These are phyloP conservation scores for Taeniopygia guttata DNA, from an alignment of 2,797 vertebrate species.

Conservation along the genomic window DNA sequence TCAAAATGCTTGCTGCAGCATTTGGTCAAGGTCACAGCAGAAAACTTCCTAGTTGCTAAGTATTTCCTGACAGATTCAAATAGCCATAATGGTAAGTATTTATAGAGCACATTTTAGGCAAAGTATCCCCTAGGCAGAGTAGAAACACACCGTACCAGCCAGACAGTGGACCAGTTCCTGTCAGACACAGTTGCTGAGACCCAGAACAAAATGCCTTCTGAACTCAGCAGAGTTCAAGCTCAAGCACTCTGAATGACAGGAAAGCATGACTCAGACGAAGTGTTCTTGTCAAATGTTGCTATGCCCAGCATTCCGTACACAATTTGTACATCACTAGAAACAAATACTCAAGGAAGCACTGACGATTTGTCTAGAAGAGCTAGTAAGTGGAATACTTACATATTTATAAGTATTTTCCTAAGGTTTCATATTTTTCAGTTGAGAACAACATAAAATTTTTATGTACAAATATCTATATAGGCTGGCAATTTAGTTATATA, in stretches of 20 bases:
- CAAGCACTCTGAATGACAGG: neutral
- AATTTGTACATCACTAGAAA: neutral
- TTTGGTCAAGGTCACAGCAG: neutral
- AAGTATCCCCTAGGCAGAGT: neutral
- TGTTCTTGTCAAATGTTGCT: neutral
- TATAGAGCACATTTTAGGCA: neutral
- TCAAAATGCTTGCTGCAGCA: neutral
- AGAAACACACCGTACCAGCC: neutral
- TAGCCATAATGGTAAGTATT: neutral
- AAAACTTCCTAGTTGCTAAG: neutral
- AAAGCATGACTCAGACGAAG: neutral
- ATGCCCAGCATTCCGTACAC: neutral
- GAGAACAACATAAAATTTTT: neutral
- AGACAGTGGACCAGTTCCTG: neutral
- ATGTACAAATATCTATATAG: neutral
- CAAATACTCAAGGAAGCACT: neutral
- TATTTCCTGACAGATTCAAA: neutral
- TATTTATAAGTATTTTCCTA: neutral
- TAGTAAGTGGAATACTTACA: neutral
- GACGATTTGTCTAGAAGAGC: neutral
- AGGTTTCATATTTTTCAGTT: neutral
- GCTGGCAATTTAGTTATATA: neutral
- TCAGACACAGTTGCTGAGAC: neutral
- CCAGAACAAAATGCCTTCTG: neutral
- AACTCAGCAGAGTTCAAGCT: neutral